phyloP scores from a whole-genome alignment of 2,113 vertebrate genomes.

The Canis aureus region DNA sequence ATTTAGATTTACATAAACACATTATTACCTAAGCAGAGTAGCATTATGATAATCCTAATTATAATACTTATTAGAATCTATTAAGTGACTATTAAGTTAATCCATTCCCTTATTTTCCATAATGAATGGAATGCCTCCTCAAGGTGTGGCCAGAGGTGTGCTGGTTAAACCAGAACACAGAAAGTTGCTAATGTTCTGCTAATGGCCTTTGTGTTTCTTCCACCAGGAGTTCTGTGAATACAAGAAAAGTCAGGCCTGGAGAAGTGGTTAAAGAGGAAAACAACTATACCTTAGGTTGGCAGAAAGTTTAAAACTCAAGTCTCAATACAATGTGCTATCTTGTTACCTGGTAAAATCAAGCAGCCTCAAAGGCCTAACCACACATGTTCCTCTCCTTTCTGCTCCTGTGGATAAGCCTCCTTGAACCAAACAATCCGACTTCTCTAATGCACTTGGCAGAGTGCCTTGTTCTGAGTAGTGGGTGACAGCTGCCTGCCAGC shows the following conservation, averaged over 20 bases:
- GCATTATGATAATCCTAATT: conserved; percentile 63
- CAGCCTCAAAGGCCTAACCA: background rate
- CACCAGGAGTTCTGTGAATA: no score
- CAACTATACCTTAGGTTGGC: accelerated
- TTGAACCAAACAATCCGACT: background rate
- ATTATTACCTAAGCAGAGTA: conserved; percentile 72
- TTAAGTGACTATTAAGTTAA: background rate
- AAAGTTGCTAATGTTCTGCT: background rate
- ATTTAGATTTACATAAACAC: conserved; percentile 69
- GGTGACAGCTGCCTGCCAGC: background rate
- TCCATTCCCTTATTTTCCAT: background rate
- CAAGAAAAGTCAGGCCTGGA: background rate
- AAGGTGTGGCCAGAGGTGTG: background rate
- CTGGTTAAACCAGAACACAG: background rate
- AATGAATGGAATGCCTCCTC: background rate
- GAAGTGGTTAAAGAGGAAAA: background rate
- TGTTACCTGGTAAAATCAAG: background rate
- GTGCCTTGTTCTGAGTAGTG: background rate
- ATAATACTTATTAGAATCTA: background rate
- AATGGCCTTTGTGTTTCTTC: background rate
- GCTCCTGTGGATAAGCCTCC: background rate
- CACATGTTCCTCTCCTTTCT: background rate
- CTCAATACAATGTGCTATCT: background rate
- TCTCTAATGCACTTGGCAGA: background rate
- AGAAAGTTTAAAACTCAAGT: background rate